Percentiles rank a stretch among this genome's conserved stretches.
Evolutionary conservation across 92 coral and sea anemone genomes (phyloP).

Genomic region (Parazoanthus darwini): DNA sequence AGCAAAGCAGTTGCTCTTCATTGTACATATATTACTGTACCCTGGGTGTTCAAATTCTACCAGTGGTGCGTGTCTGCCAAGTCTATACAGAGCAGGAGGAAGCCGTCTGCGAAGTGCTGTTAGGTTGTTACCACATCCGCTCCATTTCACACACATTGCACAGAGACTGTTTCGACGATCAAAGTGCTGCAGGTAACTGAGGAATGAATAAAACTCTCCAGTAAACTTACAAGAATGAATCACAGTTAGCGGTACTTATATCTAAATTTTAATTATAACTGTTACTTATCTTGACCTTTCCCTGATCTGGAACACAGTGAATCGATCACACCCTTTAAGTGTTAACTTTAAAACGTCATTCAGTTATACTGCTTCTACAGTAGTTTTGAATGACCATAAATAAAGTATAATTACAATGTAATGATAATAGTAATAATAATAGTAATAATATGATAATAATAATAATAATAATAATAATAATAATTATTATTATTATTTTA

Average conservation of each 20-base stretch:
- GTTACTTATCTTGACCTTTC: not conserved
- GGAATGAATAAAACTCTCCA: not conserved
- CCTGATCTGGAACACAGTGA: not conserved
- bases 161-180: constrained; percentile 67
- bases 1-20: constrained; percentile 97
- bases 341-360: too few relatives aligned
- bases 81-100: constrained; percentile 89
- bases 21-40: constrained; percentile 90
- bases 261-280: not conserved
- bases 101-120: constrained; percentile 86
- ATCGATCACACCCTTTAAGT: too few relatives aligned
- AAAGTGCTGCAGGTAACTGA: constrained; percentile 75
- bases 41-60: constrained; percentile 94
- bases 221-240: not conserved
- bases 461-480: too few relatives aligned
- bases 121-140: constrained; percentile 76
- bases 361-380: too few relatives aligned
- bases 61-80: constrained; percentile 68
- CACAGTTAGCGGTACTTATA: not conserved
- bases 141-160: constrained; percentile 98
- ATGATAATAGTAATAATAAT: too few relatives aligned
- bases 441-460: too few relatives aligned
- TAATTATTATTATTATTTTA: too few relatives aligned
- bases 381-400: too few relatives aligned
- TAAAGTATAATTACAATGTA: too few relatives aligned